Evolutionary conservation across 2,888 invertebrate species (phyloP).

Genomic region (Gonocerus acuteangulatus): DNA sequence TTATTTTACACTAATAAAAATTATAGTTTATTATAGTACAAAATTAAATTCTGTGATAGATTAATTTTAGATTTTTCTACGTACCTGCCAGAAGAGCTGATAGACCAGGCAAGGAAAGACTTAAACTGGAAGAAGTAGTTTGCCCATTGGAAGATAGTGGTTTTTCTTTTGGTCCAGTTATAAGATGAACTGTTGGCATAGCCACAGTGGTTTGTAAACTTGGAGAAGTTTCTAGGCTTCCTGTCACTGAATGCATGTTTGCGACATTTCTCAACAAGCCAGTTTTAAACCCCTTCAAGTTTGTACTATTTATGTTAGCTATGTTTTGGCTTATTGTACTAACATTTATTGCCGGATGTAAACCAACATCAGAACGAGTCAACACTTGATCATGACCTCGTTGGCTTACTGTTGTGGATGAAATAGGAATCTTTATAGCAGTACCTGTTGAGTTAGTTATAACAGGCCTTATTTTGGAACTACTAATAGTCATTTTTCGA

Average conservation of each 20-base stretch:
- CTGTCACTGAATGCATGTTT: conserved; percentile 29
- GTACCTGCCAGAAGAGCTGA: conserved; percentile 52
- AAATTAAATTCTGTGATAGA: no score
- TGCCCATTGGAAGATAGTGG: conserved; percentile 14
- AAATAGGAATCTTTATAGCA: conserved; percentile 39
- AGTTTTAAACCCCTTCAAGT: conserved; percentile 18
- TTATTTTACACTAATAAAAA: no score
- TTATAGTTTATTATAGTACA: no score
- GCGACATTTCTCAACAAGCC: conserved; percentile 20
- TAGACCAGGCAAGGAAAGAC: conserved; percentile 52
- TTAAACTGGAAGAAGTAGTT: conserved; percentile 44
- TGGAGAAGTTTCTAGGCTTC: conserved; percentile 21
- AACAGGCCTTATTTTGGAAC: conserved; percentile 39
- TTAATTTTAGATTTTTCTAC: no score
- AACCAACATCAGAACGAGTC: conserved; percentile 9
- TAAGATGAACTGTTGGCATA: conserved; percentile 9
- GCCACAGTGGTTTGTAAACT: conserved; percentile 24
- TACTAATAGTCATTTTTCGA: conserved; percentile 52
- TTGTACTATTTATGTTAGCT: conserved; percentile 1
- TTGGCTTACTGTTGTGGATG: conserved; percentile 43
- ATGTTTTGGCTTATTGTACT: conserved; percentile 18
- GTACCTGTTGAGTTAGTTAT: background rate
- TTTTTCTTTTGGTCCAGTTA: conserved; percentile 26
- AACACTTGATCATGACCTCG: conserved; percentile 10
- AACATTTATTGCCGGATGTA: conserved; percentile 20